phyloP scores from a whole-genome alignment of 2,113 vertebrate species.

The Climacteris rufus region DNA sequence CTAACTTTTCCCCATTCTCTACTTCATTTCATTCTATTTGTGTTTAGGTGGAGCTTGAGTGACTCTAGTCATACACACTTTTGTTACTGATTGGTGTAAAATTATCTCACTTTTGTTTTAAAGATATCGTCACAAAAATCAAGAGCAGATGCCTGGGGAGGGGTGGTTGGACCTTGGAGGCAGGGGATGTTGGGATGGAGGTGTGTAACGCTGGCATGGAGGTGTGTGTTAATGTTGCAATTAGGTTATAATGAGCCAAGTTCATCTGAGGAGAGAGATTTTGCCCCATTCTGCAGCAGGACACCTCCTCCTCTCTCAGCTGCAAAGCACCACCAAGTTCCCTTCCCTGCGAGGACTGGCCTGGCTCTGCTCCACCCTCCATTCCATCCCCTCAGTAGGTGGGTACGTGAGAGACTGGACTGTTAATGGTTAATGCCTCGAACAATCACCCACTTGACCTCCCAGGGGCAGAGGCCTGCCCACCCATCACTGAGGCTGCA shows the following conservation, averaged over 20 bases:
- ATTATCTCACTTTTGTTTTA: not conserved
- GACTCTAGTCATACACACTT: not conserved
- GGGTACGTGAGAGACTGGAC: not conserved
- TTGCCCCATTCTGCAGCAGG: not conserved
- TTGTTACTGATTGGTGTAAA: not conserved
- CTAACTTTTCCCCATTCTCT: not conserved
- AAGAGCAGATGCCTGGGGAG: accelerated
- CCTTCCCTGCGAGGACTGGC: not conserved
- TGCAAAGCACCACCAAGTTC: not conserved
- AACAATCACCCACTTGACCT: accelerated
- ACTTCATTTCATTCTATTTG: not conserved
- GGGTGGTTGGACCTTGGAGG: not conserved
- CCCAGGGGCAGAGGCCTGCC: not conserved
- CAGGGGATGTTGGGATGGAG: not conserved
- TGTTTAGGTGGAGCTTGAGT: not conserved
- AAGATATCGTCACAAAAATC: not conserved
- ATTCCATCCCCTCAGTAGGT: not conserved
- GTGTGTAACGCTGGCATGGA: not conserved
- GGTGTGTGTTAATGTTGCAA: not conserved
- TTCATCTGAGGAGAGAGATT: accelerated
- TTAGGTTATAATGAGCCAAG: not conserved
- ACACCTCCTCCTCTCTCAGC: not conserved
- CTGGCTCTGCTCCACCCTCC: not conserved
- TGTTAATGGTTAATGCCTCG: not conserved
- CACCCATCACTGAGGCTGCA: not conserved